Conservation (phyloP, 2,888 invertebrate species). For the Gryllus longicercus region DNA sequence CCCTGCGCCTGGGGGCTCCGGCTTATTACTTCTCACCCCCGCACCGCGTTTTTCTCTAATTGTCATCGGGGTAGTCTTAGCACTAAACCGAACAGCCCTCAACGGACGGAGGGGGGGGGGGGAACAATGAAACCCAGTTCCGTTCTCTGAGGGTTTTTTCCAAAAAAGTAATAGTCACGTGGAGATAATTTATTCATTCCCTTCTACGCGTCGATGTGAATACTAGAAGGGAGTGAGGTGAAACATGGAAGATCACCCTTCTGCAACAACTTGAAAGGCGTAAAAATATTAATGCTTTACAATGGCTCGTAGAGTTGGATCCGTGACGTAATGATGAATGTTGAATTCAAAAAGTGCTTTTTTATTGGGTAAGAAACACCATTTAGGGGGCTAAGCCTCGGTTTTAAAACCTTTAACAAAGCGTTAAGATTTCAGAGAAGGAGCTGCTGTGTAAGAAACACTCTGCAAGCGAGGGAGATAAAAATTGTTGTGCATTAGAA, state of each 20-base stretch:
- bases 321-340: no score
- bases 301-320: no score
- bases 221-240: background rate
- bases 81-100: background rate
- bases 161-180: background rate
- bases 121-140: background rate
- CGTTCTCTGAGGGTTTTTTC: background rate
- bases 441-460: no score
- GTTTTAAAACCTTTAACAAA: no score
- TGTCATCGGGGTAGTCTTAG: constrained; percentile 3
- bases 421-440: no score
- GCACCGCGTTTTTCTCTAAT: background rate
- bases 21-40: background rate
- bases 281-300: no score
- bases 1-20: background rate
- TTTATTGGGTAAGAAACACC: no score
- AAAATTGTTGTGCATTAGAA: no score
- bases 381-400: no score
- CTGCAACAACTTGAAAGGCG: no score
- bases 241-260: background rate
- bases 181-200: background rate
- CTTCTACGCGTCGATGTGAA: background rate
- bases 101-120: background rate
- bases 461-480: no score
- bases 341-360: no score